Base-by-base conservation (phyloP, 1,140 invertebrate species). In the Macrotrachela quadricornifera region DNA sequence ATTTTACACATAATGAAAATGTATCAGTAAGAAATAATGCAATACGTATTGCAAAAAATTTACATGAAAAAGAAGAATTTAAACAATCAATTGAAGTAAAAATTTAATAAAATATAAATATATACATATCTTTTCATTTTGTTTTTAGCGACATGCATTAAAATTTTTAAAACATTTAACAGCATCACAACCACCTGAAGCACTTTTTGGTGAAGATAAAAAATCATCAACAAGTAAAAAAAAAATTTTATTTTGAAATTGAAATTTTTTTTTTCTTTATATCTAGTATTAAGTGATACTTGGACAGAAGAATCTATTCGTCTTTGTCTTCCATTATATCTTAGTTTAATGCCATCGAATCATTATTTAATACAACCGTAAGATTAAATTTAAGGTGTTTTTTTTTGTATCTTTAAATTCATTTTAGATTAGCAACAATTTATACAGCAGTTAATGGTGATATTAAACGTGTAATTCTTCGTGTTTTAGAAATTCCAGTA, bases 251-350 rank as follows among this genome's bases (percentile, higher is more conserved):
- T 30, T 30, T 30, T 30, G 21, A 30, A 30, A 30, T 4, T 2
- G 2, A 30, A 30, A 30, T 4, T 2, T 4, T 2, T 30, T 2
- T 30, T 4, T 30, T 4, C 21, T 42, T 42, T 11, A 30, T 30
- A 11, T 42, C 4, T 42, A 42, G 12, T 42, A 14, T 11, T 74
- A 14, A 59, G 58, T 37, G 59, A 62, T 17, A 47, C 50, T 3
- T 97, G 92, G 92, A 79, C 73, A 1, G 91, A 97, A 59, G 83
- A 91, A 10, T 74, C 80, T 15, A 84, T 83, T 12, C 83, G 82
- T 64, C 76, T 81, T 12, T 92, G 85, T 63, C 67, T 96, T 0
- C 78, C 82, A 61, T 69, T 94, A 10, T 85, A 87, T 60, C 74
- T 96, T 40, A 77, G 81, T 1, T 63, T 97, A 9, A 71, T 96